Percentiles rank a stretch among this genome's conserved stretches.
These are phyloP conservation scores for Stylophora pistillata DNA, from an alignment of 64 coral and sea anemone genomes.

Conservation along the genomic window DNA sequence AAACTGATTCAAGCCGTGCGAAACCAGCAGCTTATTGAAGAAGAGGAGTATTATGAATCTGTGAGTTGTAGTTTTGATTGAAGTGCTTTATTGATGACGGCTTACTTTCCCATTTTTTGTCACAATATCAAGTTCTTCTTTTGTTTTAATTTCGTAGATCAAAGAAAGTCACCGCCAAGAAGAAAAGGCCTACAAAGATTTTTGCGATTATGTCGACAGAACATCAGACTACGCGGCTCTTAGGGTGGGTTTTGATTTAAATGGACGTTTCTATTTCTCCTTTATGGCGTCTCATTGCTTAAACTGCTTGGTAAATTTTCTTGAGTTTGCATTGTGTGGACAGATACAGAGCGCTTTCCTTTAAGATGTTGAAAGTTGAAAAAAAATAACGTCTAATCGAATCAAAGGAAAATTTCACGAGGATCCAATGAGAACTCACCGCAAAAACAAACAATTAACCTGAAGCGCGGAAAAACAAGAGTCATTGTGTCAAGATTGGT, in stretches of 20 bases:
- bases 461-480: too few relatives aligned
- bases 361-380: too few relatives aligned
- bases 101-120: too few relatives aligned
- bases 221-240: conserved; percentile 92
- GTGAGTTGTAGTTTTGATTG: conserved; percentile 33
- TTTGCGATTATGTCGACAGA: conserved; percentile 86
- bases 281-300: too few relatives aligned
- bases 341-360: too few relatives aligned
- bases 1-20: conserved; percentile 71
- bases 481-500: too few relatives aligned
- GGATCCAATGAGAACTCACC: too few relatives aligned
- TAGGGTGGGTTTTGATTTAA: conserved; percentile 43
- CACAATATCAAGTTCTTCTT: neutral
- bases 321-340: neutral
- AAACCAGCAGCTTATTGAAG: conserved; percentile 77
- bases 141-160: conserved; percentile 46
- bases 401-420: too few relatives aligned
- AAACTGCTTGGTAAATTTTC: neutral
- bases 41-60: conserved; percentile 84
- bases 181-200: conserved; percentile 92
- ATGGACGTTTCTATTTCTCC: too few relatives aligned
- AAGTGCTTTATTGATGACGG: neutral
- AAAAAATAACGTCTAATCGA: too few relatives aligned
- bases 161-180: conserved; percentile 91
- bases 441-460: too few relatives aligned